Evolutionary conservation across 2,113 vertebrate genomes (phyloP).

Genomic region (Ciconia maguari): DNA sequence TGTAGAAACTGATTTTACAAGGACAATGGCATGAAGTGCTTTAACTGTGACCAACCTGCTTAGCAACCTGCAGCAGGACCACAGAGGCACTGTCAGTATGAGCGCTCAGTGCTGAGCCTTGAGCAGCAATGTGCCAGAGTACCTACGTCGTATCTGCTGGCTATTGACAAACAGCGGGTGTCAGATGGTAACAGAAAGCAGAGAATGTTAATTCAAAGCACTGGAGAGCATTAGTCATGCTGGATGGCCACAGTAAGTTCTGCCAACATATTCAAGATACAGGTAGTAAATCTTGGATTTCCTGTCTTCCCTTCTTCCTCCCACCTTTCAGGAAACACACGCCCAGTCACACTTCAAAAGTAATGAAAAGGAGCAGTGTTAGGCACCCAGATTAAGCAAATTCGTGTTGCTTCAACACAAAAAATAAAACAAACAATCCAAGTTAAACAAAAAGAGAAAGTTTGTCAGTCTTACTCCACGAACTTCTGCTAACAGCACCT

Average conservation of each 20-base stretch:
- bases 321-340: slow-evolving; percentile 27
- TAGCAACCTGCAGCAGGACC: background rate
- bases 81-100: background rate
- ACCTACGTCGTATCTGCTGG: too few relatives aligned
- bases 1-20: background rate
- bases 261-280: background rate
- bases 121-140: background rate
- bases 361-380: background rate
- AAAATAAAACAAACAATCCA: background rate
- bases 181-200: background rate
- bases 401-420: background rate
- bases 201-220: slow-evolving; percentile 2
- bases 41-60: background rate
- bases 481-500: slow-evolving; percentile 61
- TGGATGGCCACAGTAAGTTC: background rate
- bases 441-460: background rate
- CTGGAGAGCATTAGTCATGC: slow-evolving; percentile 2
- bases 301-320: slow-evolving; percentile 6
- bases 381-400: slow-evolving; percentile 16
- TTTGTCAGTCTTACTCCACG: slow-evolving; percentile 44
- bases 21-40: background rate
- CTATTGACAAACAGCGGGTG: background rate
- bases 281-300: background rate
- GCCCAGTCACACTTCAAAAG: background rate
- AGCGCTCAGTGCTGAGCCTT: background rate